These are phyloP conservation scores for Melolontha melolontha DNA, from an alignment of 2,888 invertebrate genomes.

Conservation along the genomic window DNA sequence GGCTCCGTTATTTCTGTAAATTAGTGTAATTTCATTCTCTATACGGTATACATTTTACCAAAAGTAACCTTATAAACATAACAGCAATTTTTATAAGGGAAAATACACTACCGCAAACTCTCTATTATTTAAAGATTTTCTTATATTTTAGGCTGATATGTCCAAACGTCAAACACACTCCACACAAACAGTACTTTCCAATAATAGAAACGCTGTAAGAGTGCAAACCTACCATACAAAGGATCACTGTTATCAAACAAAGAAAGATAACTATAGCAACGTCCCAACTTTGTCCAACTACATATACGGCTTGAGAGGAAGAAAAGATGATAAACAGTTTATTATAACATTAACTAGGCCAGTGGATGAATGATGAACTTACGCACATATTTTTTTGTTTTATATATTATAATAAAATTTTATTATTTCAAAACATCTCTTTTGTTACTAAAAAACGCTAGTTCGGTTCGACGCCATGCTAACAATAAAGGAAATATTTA, in stretches of 20 bases:
- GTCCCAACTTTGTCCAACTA: slow-evolving; percentile 64
- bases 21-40: too few species aligned
- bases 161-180: slow-evolving; percentile 75
- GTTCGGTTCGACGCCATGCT: too few species aligned
- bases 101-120: too few species aligned
- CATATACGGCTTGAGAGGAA: slow-evolving; percentile 72
- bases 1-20: too few species aligned
- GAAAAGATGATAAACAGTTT: slow-evolving; percentile 69
- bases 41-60: too few species aligned
- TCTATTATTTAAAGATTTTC: not conserved
- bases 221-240: slow-evolving; percentile 72
- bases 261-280: slow-evolving; percentile 63
- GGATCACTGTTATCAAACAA: slow-evolving; percentile 66
- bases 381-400: slow-evolving; percentile 1
- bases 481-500: too few species aligned
- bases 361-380: slow-evolving; percentile 53
- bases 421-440: too few species aligned
- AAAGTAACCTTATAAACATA: too few species aligned
- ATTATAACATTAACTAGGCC: slow-evolving; percentile 64
- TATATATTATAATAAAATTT: slow-evolving; percentile 15
- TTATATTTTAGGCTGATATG: slow-evolving; percentile 68
- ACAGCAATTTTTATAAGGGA: too few species aligned
- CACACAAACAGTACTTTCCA: slow-evolving; percentile 77
- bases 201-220: slow-evolving; percentile 69
- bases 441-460: too few species aligned